Evolutionary conservation across 2,888 invertebrate genomes (phyloP).

Genomic region (Drosophila setosimentum): DNA sequence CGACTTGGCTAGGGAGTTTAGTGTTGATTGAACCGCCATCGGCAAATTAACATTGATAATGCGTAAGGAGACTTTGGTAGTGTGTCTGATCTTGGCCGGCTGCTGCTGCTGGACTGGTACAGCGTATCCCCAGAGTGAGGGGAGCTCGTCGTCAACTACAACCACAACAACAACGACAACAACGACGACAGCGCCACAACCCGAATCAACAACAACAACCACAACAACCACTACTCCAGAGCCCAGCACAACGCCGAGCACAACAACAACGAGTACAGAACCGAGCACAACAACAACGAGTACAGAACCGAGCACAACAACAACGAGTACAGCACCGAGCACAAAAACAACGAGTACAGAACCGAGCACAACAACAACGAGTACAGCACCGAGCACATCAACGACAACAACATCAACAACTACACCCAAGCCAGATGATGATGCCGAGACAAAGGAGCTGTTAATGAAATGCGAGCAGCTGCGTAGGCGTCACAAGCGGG

Average conservation of each 20-base stretch:
- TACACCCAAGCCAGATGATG: slow-evolving; percentile 4
- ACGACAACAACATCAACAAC: background rate
- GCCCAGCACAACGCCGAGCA: slow-evolving; percentile 1
- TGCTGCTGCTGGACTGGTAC: slow-evolving; percentile 27
- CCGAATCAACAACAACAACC: background rate
- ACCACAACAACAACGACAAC: slow-evolving; percentile 10
- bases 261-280: slow-evolving; percentile 1
- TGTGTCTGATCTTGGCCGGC: slow-evolving; percentile 44
- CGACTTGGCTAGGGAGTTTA: slow-evolving; percentile 20
- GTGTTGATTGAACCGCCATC: slow-evolving; percentile 42
- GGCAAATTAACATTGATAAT: slow-evolving; percentile 38
- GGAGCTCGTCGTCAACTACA: slow-evolving; percentile 1
- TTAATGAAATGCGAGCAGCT: slow-evolving; percentile 62
- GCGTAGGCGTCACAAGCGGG: slow-evolving; percentile 55
- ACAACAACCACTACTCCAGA: slow-evolving; percentile 1
- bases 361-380: slow-evolving; percentile 1
- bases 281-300: slow-evolving; percentile 4
- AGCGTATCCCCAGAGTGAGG: slow-evolving; percentile 36
- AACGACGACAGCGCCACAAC: slow-evolving; percentile 18
- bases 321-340: background rate
- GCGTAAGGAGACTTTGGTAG: slow-evolving; percentile 36
- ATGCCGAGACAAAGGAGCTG: slow-evolving; percentile 42
- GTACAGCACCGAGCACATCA: background rate
- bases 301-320: background rate
- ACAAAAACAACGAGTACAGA: background rate